A percentile compares a stretch with the other conserved stretches of the same genome.
phyloP scores from a whole-genome alignment of 2,113 vertebrate genomes.

The human (Homo sapiens) region GRCh38 chr16:9260001-9260500 shows the following conservation, averaged over 20 bases:
- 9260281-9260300: background rate
- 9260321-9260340: background rate
- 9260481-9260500: background rate
- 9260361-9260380: background rate
- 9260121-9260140: no score
- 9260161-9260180: fast-evolving
- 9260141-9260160: background rate
- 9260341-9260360: fast-evolving
- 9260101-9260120: fast-evolving
- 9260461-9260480: background rate
- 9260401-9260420: background rate
- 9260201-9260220: background rate
- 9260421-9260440: background rate
- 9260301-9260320: background rate
- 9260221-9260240: background rate
- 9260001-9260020: background rate
- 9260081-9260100: fast-evolving
- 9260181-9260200: background rate
- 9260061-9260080: fast-evolving
- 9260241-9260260: background rate
- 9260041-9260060: background rate
- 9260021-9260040: background rate
- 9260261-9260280: fast-evolving
- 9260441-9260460: no score
- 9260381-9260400: background rate